Conservation (phyloP, 2,888 invertebrate species). For the Endomychus coccineus region DNA sequence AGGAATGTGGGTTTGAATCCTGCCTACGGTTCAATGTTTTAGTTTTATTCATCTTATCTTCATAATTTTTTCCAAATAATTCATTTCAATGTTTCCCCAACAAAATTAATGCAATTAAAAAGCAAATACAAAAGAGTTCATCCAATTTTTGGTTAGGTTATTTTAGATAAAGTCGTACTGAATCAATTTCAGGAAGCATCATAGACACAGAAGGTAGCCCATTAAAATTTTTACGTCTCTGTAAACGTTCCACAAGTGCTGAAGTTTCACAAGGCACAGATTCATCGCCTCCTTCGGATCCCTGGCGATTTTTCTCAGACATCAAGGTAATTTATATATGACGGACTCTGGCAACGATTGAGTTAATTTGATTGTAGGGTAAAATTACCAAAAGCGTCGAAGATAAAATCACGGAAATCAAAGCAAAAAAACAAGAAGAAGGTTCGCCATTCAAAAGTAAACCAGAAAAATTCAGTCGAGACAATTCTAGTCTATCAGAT, state of each 20-base stretch:
- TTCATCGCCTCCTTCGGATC: conserved; percentile 51
- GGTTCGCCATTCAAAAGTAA: conserved; percentile 34
- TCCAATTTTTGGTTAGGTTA: too few species aligned
- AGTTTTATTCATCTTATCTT: too few species aligned
- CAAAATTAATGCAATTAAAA: too few species aligned
- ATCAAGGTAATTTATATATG: conserved; percentile 43
- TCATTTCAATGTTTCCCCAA: too few species aligned
- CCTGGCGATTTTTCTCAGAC: conserved; percentile 66
- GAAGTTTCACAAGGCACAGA: conserved; percentile 43
- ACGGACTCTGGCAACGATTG: background rate
- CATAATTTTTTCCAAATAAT: too few species aligned
- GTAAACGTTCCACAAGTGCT: conserved; percentile 55
- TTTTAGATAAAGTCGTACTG: too few species aligned
- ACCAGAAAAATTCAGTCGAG: conserved; percentile 46
- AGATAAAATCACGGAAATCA: conserved; percentile 64
- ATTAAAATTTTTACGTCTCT: conserved; percentile 52
- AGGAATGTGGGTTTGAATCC: too few species aligned
- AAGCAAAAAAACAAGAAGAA: conserved; percentile 40
- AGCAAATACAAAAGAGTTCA: too few species aligned
- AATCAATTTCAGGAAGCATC: conserved; percentile 11
- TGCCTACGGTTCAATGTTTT: too few species aligned
- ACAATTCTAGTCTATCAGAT: conserved; percentile 60
- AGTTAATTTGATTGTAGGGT: conserved; percentile 38
- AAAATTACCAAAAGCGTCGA: conserved; percentile 73
- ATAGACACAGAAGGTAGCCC: conserved; percentile 42